Conservation (phyloP, 2,113 vertebrate genomes). For the Globicephala melas region DNA sequence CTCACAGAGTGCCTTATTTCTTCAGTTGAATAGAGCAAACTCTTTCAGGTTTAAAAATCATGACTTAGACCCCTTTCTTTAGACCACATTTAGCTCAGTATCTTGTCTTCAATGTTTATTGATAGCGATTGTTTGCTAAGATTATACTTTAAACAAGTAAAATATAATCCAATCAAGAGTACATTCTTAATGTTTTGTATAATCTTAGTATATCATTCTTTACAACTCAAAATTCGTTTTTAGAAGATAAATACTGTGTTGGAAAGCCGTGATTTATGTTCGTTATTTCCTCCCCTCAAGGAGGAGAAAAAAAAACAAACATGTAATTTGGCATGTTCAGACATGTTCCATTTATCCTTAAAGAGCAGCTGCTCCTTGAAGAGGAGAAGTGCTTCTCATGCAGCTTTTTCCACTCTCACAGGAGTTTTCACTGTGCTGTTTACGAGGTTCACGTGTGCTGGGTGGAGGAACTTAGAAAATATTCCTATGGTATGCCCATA, state of each 20-base stretch:
- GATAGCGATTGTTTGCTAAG: neutral
- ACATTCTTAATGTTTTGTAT: slow-evolving; percentile 1
- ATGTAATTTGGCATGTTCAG: slow-evolving; percentile 30
- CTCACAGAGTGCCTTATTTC: neutral
- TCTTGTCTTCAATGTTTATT: neutral
- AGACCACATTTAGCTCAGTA: neutral
- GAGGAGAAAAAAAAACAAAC: neutral
- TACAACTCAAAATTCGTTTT: slow-evolving; percentile 47
- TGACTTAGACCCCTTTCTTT: neutral
- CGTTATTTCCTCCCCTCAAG: neutral
- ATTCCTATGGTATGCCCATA: neutral
- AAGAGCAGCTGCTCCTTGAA: slow-evolving; percentile 14
- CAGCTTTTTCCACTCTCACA: neutral
- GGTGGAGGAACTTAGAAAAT: neutral
- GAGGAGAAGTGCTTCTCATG: neutral
- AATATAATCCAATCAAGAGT: slow-evolving; percentile 28
- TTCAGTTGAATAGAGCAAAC: neutral
- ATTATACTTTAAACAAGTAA: neutral
- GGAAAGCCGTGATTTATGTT: slow-evolving; percentile 50
- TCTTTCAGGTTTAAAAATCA: neutral
- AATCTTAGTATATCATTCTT: slow-evolving; percentile 38
- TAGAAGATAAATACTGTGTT: slow-evolving; percentile 48
- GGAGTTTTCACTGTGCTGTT: neutral
- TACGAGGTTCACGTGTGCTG: neutral
- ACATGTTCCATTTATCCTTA: slow-evolving; percentile 30